Conservation (phyloP, 2,797 vertebrate species). For the Muscicapa comitata region DNA sequence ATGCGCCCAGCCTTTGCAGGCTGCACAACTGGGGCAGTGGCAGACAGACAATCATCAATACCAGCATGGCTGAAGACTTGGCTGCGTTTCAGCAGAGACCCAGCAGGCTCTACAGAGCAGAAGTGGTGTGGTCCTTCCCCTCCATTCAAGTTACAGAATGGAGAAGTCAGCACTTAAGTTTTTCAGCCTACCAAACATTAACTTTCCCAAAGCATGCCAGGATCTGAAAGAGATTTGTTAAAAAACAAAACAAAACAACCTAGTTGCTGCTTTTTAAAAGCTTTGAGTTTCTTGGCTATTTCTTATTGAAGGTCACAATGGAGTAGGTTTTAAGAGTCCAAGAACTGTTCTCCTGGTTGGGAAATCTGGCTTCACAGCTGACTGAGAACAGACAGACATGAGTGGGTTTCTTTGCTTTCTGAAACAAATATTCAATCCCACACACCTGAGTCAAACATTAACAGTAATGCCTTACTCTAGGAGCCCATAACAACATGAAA, state of each 20-base stretch:
- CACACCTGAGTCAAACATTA: constrained; percentile 46
- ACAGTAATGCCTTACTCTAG: background rate
- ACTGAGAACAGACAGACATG: constrained; percentile 9
- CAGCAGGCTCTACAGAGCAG: background rate
- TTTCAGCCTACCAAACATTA: background rate
- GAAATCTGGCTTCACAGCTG: constrained; percentile 21
- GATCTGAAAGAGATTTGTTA: background rate
- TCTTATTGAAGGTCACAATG: background rate
- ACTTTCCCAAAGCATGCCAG: background rate
- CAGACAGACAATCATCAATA: background rate
- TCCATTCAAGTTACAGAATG: background rate
- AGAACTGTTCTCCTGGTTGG: background rate
- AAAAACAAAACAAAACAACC: background rate
- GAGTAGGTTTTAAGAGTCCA: background rate
- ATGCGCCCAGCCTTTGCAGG: background rate
- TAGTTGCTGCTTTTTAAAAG: background rate
- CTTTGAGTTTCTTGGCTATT: background rate
- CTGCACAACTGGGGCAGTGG: background rate
- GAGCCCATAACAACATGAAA: background rate
- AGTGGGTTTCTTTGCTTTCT: constrained; percentile 5
- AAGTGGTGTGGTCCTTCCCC: background rate
- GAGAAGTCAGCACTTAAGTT: background rate
- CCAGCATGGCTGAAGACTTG: background rate
- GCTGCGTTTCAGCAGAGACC: background rate
- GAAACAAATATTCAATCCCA: constrained; percentile 41